Evolutionary conservation across 2,888 invertebrate species (phyloP).

Genomic region (Pollenia amentaria): DNA sequence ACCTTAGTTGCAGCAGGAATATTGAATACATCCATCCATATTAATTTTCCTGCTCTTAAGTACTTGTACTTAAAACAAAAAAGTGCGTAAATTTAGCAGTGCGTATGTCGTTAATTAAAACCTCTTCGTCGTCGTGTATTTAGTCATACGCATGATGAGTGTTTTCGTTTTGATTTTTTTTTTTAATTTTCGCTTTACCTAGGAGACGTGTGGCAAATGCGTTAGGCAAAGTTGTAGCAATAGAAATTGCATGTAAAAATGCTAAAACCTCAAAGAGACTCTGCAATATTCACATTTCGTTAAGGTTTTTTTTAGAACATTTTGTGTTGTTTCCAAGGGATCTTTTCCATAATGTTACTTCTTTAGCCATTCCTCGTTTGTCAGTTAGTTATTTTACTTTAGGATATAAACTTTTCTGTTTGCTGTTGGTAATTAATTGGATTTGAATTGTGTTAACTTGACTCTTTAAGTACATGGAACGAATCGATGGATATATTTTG

Average conservation of each 20-base stretch:
- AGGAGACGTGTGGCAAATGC: not conserved
- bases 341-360: constrained; percentile 23
- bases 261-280: constrained; percentile 16
- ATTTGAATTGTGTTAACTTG: constrained; percentile 71
- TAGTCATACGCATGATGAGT: constrained; percentile 53
- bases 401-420: constrained; percentile 3
- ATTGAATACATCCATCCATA: constrained; percentile 1
- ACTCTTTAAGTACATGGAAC: constrained; percentile 60
- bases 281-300: not conserved
- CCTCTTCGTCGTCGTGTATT: constrained; percentile 33
- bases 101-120: constrained; percentile 64
- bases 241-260: constrained; percentile 21
- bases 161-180: constrained; percentile 3
- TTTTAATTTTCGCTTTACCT: not conserved
- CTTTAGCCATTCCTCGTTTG: not conserved
- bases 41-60: constrained; percentile 35
- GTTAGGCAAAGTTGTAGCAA: not conserved
- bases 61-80: constrained; percentile 11
- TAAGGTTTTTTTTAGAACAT: not conserved
- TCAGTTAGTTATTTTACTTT: constrained; percentile 27
- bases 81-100: constrained; percentile 62
- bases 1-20: not conserved
- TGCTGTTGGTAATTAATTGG: constrained; percentile 60
- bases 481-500: constrained; percentile 42
- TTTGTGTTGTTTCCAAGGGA: not conserved